A percentile compares a stretch with the other conserved stretches of the same genome.
phyloP scores from a whole-genome alignment of 2,888 invertebrate genomes.

The Drosophila limbata region DNA sequence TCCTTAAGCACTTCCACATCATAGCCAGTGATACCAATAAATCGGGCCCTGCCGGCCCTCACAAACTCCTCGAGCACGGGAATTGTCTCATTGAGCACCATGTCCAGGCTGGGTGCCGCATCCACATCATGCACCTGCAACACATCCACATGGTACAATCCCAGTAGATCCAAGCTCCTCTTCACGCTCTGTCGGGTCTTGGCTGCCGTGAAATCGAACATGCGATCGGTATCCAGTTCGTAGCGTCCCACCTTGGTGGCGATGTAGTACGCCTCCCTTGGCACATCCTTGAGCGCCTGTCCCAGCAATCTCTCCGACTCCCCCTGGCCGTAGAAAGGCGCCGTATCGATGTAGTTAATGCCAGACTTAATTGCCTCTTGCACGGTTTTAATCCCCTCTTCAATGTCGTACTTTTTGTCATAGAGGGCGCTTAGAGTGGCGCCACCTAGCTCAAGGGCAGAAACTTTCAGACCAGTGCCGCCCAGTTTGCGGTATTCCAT shows the following conservation, averaged over 20 bases:
- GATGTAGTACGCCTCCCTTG: conserved; percentile 93
- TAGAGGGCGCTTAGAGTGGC: conserved; percentile 91
- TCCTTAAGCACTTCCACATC: conserved; percentile 89
- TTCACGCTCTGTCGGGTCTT: conserved; percentile 91
- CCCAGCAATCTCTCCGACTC: conserved; percentile 93
- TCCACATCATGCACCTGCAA: conserved; percentile 97
- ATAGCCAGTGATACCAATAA: conserved; percentile 96
- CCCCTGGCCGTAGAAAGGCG: conserved; percentile 96
- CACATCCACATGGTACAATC: conserved; percentile 93
- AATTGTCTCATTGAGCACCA: conserved; percentile 93
- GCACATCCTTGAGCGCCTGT: conserved; percentile 92
- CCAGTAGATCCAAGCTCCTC: conserved; percentile 90
- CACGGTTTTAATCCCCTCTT: conserved; percentile 88
- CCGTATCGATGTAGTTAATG: conserved; percentile 96
- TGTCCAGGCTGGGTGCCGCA: conserved; percentile 91
- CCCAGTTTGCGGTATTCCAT: conserved; percentile 92
- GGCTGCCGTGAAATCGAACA: conserved; percentile 94
- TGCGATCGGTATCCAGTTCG: conserved; percentile 88
- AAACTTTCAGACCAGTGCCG: conserved; percentile 90
- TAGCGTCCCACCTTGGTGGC: conserved; percentile 97
- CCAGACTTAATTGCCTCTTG: conserved; percentile 90
- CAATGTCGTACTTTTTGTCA: conserved; percentile 87
- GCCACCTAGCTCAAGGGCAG: conserved; percentile 91
- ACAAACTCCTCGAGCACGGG: conserved; percentile 92
- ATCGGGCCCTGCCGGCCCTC: conserved; percentile 90